Conservation (phyloP, 2,113 vertebrate species). For the Genyomyrus donnyi region DNA sequence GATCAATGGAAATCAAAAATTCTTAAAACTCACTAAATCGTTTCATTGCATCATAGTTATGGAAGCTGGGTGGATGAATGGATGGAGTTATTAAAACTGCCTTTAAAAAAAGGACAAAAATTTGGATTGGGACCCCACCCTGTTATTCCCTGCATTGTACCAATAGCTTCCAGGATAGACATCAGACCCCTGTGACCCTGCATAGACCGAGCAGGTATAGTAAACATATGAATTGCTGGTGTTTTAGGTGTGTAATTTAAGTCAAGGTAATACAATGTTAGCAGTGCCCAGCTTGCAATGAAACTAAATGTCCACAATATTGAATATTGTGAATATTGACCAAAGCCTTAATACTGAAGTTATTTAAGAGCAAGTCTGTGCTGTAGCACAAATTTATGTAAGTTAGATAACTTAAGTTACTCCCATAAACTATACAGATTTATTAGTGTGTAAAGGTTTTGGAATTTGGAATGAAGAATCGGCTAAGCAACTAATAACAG, state of each 20-base stretch:
- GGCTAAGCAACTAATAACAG: neutral
- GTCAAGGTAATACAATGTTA: neutral
- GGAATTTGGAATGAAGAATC: neutral
- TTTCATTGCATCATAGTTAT: neutral
- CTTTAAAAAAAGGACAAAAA: neutral
- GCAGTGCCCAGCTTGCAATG: neutral
- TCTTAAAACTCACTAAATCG: neutral
- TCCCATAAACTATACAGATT: neutral
- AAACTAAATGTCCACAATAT: neutral
- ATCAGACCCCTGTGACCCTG: neutral
- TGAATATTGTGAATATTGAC: neutral
- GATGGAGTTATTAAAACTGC: neutral
- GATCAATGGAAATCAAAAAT: neutral
- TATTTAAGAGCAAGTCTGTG: neutral
- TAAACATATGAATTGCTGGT: neutral
- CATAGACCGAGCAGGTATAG: neutral
- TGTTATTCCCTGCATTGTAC: neutral
- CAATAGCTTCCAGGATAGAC: neutral
- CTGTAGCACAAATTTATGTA: neutral
- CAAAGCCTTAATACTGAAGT: neutral
- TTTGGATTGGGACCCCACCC: neutral
- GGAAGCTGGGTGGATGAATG: neutral
- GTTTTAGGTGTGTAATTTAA: neutral
- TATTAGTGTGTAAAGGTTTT: neutral
- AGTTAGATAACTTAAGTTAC: neutral